A percentile compares a stretch with the other conserved stretches of the same genome.
Evolutionary conservation across 2,797 vertebrate genomes (phyloP).

Genomic region (Argentina silus): DNA sequence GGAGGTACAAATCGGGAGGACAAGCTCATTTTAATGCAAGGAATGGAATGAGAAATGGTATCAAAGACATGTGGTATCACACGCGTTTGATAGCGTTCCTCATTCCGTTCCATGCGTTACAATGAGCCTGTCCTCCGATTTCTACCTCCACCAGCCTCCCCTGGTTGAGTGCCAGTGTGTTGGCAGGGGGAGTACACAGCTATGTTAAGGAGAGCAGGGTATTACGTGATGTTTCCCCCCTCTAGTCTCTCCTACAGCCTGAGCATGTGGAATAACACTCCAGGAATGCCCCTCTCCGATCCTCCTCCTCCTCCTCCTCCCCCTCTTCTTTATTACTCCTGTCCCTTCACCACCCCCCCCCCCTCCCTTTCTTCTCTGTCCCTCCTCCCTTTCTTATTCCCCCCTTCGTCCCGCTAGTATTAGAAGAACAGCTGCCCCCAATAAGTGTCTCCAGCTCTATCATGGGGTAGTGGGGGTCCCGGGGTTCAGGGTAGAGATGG

Average conservation of each 20-base stretch:
- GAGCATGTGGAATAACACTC: constrained; percentile 75
- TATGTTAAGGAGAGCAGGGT: constrained; percentile 71
- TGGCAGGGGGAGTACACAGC: constrained; percentile 43
- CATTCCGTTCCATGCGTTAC: no score
- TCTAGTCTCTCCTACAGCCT: constrained; percentile 63
- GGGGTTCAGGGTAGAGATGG: no score
- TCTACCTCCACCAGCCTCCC: no score
- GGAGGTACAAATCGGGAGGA: no score
- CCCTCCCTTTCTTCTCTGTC: constrained; percentile 35
- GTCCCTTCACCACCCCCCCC: constrained; percentile 13
- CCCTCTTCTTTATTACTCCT: constrained; percentile 21
- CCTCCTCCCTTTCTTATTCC: not conserved
- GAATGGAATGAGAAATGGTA: no score
- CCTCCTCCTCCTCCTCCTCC: constrained; percentile 22
- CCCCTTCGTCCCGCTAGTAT: no score
- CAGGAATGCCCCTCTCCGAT: constrained; percentile 69
- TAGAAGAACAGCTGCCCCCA: not conserved
- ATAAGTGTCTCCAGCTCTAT: constrained; percentile 2
- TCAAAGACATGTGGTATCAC: no score
- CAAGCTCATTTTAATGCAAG: no score
- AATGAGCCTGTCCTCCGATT: no score
- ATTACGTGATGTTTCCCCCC: constrained; percentile 77
- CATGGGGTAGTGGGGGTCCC: not conserved
- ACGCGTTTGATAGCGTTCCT: no score
- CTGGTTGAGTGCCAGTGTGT: not conserved